Conservation (phyloP, 2,797 vertebrate species). For the Oryzias sinensis region DNA sequence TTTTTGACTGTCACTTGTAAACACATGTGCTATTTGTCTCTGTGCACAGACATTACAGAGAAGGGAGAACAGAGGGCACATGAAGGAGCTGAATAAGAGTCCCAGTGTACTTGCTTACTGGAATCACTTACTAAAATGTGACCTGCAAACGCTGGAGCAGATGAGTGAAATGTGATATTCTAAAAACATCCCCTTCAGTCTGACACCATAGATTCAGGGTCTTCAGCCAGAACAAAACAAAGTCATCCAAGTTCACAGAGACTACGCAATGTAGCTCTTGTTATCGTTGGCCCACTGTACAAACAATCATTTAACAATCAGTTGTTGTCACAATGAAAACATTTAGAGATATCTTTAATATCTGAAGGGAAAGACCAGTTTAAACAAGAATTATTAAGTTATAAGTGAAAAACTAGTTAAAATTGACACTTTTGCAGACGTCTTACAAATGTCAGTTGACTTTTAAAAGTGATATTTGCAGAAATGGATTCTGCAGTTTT, state of each 20-base stretch:
- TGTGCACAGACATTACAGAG: too few relatives aligned
- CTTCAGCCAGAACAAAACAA: not conserved
- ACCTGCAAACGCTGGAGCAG: not conserved
- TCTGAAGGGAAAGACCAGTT: not conserved
- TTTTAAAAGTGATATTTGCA: not conserved
- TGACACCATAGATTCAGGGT: too few relatives aligned
- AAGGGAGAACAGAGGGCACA: too few relatives aligned
- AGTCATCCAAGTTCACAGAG: not conserved
- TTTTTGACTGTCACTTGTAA: too few relatives aligned
- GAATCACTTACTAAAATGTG: not conserved
- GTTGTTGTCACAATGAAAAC: too few relatives aligned
- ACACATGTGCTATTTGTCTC: too few relatives aligned
- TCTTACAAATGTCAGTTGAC: not conserved
- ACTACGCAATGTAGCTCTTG: not conserved
- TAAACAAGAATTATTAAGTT: not conserved
- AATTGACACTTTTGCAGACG: not conserved
- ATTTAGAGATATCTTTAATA: not conserved
- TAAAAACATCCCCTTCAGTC: not conserved
- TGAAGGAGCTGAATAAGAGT: too few relatives aligned
- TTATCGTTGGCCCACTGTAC: not conserved
- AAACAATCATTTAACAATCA: not conserved
- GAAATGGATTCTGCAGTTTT: too few relatives aligned
- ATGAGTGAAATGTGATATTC: not conserved
- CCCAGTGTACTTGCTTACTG: not conserved
- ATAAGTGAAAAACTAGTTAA: not conserved